These are phyloP conservation scores for Reticulitermes speratus DNA, from an alignment of 1,140 invertebrate genomes.

Conservation along the genomic window DNA sequence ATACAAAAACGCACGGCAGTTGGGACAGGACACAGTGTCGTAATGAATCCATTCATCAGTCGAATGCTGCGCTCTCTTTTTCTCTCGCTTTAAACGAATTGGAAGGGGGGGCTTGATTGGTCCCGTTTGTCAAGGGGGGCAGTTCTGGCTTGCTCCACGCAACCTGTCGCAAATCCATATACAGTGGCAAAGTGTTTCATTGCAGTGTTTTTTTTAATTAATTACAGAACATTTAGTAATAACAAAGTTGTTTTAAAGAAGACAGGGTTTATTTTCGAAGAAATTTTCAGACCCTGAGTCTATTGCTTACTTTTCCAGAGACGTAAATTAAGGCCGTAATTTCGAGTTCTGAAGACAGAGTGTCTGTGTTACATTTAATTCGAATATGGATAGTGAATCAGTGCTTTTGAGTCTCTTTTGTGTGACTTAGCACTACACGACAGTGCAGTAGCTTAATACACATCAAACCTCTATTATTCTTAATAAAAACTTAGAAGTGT, in stretches of 20 bases:
- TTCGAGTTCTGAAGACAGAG: too few relatives aligned
- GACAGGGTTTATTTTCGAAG: too few relatives aligned
- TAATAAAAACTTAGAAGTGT: too few relatives aligned
- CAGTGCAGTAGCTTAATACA: too few relatives aligned
- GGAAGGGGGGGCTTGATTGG: slow-evolving; percentile 22
- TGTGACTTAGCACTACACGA: too few relatives aligned
- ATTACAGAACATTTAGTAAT: not conserved
- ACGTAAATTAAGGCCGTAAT: too few relatives aligned
- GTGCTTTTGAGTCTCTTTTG: too few relatives aligned
- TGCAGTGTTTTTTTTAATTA: not conserved
- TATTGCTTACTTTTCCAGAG: too few relatives aligned
- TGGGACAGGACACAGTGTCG: slow-evolving; percentile 24
- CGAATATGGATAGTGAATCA: too few relatives aligned
- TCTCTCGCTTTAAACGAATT: not conserved
- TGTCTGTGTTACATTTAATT: too few relatives aligned
- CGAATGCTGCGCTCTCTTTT: not conserved
- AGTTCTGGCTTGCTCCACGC: not conserved
- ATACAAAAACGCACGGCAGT: slow-evolving; percentile 16
- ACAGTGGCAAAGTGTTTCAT: not conserved
- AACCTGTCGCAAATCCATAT: not conserved
- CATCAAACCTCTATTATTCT: too few relatives aligned
- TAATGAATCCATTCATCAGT: slow-evolving; percentile 27
- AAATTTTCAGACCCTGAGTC: too few relatives aligned
- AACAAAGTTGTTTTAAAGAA: not conserved
- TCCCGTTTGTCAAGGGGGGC: slow-evolving; percentile 21